These are phyloP conservation scores for Toxotes chatareus DNA, from an alignment of 2,113 vertebrate genomes.

Conservation along the genomic window DNA sequence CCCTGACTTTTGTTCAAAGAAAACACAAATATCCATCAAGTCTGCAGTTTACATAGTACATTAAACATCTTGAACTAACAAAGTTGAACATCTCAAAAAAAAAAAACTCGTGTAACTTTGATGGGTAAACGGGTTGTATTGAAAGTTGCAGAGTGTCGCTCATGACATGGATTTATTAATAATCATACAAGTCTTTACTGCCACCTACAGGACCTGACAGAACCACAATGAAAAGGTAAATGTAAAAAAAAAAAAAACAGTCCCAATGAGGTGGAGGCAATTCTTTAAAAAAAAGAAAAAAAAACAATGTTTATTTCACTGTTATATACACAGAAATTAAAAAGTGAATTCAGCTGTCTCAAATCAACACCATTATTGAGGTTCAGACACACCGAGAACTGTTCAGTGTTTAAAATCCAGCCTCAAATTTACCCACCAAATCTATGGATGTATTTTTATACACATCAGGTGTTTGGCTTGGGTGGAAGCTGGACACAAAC, in stretches of 20 bases:
- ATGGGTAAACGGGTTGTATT: not conserved
- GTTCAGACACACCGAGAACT: conserved; percentile 23
- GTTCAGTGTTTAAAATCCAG: conserved; percentile 45
- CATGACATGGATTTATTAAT: not conserved
- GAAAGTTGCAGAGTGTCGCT: not conserved
- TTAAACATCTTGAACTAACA: not conserved
- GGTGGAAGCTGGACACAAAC: conserved; percentile 44
- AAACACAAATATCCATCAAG: not conserved
- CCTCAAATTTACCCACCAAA: conserved; percentile 37
- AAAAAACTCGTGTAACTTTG: not conserved
- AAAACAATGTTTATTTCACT: conserved; percentile 79
- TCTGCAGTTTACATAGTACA: not conserved
- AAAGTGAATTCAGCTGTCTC: conserved; percentile 59
- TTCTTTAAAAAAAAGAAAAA: conserved; percentile 70
- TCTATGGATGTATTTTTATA: conserved; percentile 36
- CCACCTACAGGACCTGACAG: conserved; percentile 49
- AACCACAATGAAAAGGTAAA: not conserved
- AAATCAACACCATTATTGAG: conserved; percentile 43
- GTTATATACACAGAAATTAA: conserved; percentile 77
- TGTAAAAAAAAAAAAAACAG: not conserved
- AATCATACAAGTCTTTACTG: conserved; percentile 38
- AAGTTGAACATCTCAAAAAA: not conserved
- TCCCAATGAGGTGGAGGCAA: conserved; percentile 24
- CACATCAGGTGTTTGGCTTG: conserved; percentile 42
- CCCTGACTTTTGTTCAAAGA: not conserved